These are phyloP conservation scores for Pseudomyrmex dendroicus DNA, from an alignment of 1,140 invertebrate species.

Conservation along the genomic window DNA sequence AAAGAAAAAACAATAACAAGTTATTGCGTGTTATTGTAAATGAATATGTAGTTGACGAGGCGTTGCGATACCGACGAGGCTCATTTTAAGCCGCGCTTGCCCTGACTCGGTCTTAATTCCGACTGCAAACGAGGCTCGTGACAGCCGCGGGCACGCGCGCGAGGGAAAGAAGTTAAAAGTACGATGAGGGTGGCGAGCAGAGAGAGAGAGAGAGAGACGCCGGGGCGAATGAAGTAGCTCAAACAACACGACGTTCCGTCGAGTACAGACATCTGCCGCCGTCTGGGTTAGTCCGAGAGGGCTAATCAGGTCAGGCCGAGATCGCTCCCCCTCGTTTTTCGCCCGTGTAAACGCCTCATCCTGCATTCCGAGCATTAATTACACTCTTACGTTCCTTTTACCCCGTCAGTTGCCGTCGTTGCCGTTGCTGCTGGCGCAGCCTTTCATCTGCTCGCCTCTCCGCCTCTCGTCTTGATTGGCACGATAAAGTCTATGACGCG, in stretches of 20 bases:
- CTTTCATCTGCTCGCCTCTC: slow-evolving; percentile 38
- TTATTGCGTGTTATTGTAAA: slow-evolving; percentile 16
- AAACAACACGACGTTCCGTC: slow-evolving; percentile 41
- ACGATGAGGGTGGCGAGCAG: background rate
- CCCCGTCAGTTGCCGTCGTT: slow-evolving; percentile 1
- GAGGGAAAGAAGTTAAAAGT: slow-evolving; percentile 21
- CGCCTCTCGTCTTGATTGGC: slow-evolving; percentile 45
- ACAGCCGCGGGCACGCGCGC: background rate
- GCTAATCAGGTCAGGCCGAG: slow-evolving; percentile 64
- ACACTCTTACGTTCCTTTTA: slow-evolving; percentile 45
- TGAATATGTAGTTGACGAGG: slow-evolving; percentile 41
- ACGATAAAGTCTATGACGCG: slow-evolving; percentile 13
- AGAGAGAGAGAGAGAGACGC: slow-evolving; percentile 7
- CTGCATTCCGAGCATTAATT: slow-evolving; percentile 65
- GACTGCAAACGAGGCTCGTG: slow-evolving; percentile 34
- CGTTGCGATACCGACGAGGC: background rate
- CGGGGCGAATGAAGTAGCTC: slow-evolving; percentile 23
- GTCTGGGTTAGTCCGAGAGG: slow-evolving; percentile 27
- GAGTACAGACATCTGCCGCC: background rate
- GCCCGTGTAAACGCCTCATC: slow-evolving; percentile 53
- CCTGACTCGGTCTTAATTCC: slow-evolving; percentile 53
- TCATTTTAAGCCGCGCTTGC: slow-evolving; percentile 11
- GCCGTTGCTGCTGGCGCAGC: background rate
- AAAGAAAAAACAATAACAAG: background rate
- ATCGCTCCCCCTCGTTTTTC: slow-evolving; percentile 50